A percentile compares a stretch with the other conserved stretches of the same genome.
Conservation (phyloP, 2,888 invertebrate genomes). For the Spisula subtruncata region DNA sequence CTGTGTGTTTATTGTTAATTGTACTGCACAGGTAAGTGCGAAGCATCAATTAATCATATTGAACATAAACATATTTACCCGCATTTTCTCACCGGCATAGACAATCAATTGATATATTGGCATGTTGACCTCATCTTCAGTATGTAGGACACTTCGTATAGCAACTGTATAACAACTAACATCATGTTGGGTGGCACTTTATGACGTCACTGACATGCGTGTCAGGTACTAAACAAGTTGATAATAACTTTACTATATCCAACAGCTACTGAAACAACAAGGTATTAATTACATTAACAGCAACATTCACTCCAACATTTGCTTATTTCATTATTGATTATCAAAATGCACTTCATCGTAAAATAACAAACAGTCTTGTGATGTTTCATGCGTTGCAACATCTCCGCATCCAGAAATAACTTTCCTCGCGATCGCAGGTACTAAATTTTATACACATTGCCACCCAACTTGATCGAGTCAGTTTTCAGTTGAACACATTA, state of each 20-base stretch:
- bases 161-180: not conserved
- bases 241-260: not conserved
- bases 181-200: not conserved
- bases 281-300: conserved; percentile 14
- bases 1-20: too few relatives aligned
- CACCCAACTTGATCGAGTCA: conserved; percentile 5
- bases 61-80: too few relatives aligned
- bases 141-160: not conserved
- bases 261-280: not conserved
- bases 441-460: not conserved
- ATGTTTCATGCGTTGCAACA: conserved; percentile 23
- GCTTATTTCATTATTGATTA: not conserved
- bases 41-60: too few relatives aligned
- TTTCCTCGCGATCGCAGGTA: not conserved
- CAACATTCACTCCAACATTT: not conserved
- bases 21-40: too few relatives aligned
- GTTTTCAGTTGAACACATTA: not conserved
- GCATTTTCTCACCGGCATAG: too few relatives aligned
- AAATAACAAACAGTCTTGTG: not conserved
- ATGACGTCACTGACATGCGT: not conserved
- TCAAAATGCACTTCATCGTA: not conserved
- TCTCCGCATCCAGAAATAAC: not conserved
- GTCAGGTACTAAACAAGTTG: not conserved
- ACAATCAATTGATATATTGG: too few relatives aligned
- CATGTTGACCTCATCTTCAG: too few relatives aligned